Evolutionary conservation across 2,797 vertebrate species (phyloP).

Genomic region (Eleutherodactylus coqui): DNA sequence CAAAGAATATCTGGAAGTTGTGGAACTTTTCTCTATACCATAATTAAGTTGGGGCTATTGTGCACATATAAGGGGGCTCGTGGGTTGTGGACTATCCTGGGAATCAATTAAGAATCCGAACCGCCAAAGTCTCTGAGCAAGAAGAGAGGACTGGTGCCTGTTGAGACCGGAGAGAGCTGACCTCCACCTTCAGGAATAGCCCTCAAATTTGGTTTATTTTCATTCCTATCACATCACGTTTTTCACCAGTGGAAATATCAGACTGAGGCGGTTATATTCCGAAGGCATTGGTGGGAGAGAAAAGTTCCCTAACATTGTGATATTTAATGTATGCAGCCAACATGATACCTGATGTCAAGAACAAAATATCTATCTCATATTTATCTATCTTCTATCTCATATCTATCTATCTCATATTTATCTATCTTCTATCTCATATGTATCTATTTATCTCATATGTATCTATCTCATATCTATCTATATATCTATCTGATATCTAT

Average conservation of each 20-base stretch:
- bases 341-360: background rate
- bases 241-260: conserved; percentile 5
- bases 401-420: no score
- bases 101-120: background rate
- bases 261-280: background rate
- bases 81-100: background rate
- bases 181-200: background rate
- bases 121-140: background rate
- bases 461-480: background rate
- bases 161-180: background rate
- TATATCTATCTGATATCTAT: background rate
- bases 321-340: background rate
- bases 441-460: background rate
- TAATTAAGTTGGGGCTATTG: background rate
- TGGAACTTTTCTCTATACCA: background rate
- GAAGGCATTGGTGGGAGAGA: background rate
- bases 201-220: conserved; percentile 16
- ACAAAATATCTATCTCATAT: background rate
- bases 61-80: background rate
- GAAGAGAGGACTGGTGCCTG: background rate
- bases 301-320: background rate
- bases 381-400: background rate
- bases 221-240: conserved; percentile 6
- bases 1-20: no score
- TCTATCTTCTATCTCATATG: no score